Percentiles rank a stretch among this genome's conserved stretches.
These are phyloP conservation scores for Drosophila watanabei DNA, from an alignment of 1,140 invertebrate species.

Conservation along the genomic window DNA sequence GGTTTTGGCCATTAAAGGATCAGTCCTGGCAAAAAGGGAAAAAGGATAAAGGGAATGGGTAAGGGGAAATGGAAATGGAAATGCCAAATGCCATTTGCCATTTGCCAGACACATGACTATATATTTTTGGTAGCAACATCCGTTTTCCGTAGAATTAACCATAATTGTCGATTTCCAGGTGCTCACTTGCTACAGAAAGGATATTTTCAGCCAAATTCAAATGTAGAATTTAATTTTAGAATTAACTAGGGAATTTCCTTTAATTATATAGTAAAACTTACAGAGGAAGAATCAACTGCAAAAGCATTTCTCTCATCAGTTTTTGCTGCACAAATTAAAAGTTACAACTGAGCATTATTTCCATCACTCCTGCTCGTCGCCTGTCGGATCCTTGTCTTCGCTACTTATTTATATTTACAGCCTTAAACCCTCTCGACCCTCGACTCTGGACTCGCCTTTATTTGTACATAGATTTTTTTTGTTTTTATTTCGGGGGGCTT, in stretches of 20 bases:
- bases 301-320: not conserved
- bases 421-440: not conserved
- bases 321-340: constrained; percentile 23
- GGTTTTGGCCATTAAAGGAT: constrained; percentile 37
- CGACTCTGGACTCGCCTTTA: not conserved
- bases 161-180: constrained; percentile 22
- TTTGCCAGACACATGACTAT: not conserved
- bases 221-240: not conserved
- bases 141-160: not conserved
- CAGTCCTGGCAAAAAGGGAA: not conserved
- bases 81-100: constrained; percentile 14
- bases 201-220: not conserved
- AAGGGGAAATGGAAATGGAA: not conserved
- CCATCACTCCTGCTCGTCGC: constrained; percentile 21
- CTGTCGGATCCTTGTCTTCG: constrained; percentile 18
- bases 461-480: not conserved
- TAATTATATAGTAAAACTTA: not conserved
- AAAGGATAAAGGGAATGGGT: not conserved
- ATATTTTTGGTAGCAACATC: not conserved
- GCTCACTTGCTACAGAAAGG: not conserved
- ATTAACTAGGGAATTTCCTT: not conserved
- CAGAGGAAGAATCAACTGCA: not conserved
- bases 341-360: constrained; percentile 32
- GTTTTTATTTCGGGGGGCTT: constrained; percentile 11
- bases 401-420: constrained; percentile 36